Percentiles rank a stretch among this genome's conserved stretches.
These are phyloP conservation scores for Numenius phaeopus DNA, from an alignment of 2,797 vertebrate species.

Conservation along the genomic window DNA sequence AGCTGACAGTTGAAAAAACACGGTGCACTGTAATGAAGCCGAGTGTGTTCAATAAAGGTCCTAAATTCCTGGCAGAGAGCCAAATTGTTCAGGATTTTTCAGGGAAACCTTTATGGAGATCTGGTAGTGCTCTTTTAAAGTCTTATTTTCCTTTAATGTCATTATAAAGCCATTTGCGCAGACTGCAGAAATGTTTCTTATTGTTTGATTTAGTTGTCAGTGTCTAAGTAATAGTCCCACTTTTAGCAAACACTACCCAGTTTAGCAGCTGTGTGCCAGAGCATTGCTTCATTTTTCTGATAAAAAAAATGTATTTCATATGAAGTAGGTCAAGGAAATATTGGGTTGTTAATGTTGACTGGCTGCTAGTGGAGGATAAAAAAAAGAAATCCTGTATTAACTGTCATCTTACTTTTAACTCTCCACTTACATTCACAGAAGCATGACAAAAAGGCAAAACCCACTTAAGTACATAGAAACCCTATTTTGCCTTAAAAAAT, in stretches of 20 bases:
- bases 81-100: background rate
- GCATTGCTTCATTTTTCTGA: background rate
- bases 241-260: background rate
- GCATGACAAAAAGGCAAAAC: background rate
- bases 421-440: background rate
- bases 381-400: background rate
- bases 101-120: background rate
- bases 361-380: background rate
- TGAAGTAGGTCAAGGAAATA: background rate
- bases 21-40: fast-evolving
- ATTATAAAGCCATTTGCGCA: slow-evolving; percentile 5
- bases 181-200: background rate
- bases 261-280: background rate
- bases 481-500: background rate
- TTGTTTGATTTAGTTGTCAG: background rate
- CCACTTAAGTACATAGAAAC: background rate
- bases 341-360: background rate
- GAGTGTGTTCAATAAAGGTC: background rate
- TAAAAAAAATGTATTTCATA: background rate
- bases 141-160: background rate
- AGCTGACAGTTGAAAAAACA: background rate
- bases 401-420: background rate
- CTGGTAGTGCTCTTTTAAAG: background rate
- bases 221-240: background rate
- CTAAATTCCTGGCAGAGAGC: background rate